These are phyloP conservation scores for Macroramphosus scolopax DNA, from an alignment of 2,797 vertebrate genomes.

Conservation along the genomic window DNA sequence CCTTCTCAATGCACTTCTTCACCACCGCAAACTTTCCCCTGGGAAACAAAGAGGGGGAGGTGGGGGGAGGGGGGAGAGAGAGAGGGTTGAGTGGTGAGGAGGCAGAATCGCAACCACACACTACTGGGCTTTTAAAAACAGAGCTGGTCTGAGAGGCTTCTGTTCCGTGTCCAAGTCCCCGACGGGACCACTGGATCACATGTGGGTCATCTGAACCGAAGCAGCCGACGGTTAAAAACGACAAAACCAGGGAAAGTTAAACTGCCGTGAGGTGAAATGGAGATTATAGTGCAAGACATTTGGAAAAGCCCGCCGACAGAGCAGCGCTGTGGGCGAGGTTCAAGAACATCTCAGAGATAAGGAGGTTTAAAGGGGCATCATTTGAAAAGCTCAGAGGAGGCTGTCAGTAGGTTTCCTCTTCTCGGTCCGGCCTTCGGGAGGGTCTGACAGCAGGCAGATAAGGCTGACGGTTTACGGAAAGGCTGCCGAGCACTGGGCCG, in stretches of 20 bases:
- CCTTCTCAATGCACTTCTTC: slow-evolving; percentile 83
- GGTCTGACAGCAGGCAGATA: slow-evolving; percentile 56
- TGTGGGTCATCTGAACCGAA: slow-evolving; percentile 24
- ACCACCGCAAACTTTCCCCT: slow-evolving; percentile 89
- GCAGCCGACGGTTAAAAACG: slow-evolving; percentile 34
- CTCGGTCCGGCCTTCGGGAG: no score
- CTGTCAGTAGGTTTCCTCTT: slow-evolving; percentile 4
- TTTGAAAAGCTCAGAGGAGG: slow-evolving; percentile 37
- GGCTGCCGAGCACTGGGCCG: slow-evolving; percentile 29
- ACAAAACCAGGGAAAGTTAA: slow-evolving; percentile 27
- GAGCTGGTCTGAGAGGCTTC: slow-evolving; percentile 29
- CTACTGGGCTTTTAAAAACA: slow-evolving; percentile 32
- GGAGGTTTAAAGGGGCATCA: slow-evolving; percentile 29
- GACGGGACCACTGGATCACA: slow-evolving; percentile 23
- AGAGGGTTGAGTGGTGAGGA: slow-evolving; percentile 34
- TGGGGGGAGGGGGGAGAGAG: not conserved
- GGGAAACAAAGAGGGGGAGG: slow-evolving; percentile 28
- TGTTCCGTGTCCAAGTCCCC: slow-evolving; percentile 25
- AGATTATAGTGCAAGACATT: slow-evolving; percentile 38
- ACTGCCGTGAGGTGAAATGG: slow-evolving; percentile 27
- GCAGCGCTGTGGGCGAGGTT: slow-evolving; percentile 22
- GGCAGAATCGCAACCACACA: slow-evolving; percentile 43
- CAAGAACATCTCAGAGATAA: slow-evolving; percentile 40
- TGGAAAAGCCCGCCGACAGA: slow-evolving; percentile 10
- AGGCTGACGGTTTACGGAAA: slow-evolving; percentile 46